A percentile compares a stretch with the other conserved stretches of the same genome.
phyloP scores from a whole-genome alignment of 2,888 invertebrate genomes.

The Tupiocoris notatus region DNA sequence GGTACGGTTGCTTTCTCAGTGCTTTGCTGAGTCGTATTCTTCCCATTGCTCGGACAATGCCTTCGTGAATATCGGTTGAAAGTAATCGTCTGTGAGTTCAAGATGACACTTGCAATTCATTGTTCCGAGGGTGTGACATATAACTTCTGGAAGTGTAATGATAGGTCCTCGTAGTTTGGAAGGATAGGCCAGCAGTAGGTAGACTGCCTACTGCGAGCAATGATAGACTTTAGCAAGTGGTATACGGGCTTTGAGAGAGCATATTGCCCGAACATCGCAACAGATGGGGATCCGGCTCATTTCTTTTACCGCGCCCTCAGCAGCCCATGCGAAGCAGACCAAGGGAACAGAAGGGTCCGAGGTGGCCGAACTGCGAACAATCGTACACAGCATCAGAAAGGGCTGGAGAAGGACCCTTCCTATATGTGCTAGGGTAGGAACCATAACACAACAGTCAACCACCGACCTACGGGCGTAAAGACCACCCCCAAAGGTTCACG shows the following conservation, averaged over 20 bases:
- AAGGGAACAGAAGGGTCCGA: slow-evolving; percentile 8
- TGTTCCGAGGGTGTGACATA: background rate
- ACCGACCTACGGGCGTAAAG: background rate
- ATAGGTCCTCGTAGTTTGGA: background rate
- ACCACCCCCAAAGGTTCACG: background rate
- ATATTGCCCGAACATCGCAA: slow-evolving; percentile 40
- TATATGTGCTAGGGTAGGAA: background rate
- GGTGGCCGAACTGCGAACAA: background rate
- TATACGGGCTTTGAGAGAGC: background rate
- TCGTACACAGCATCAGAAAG: background rate
- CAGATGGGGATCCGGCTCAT: slow-evolving; percentile 42
- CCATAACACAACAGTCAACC: background rate
- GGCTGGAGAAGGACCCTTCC: background rate
- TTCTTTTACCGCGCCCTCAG: slow-evolving; percentile 1
- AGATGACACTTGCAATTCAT: slow-evolving; percentile 5
- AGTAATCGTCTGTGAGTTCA: slow-evolving; percentile 17
- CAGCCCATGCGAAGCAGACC: background rate
- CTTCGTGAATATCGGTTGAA: background rate
- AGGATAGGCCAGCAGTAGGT: too few species aligned
- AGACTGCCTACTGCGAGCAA: background rate
- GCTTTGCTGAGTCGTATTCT: too few species aligned
- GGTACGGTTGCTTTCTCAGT: too few species aligned
- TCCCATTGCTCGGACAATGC: background rate
- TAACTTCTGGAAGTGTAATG: slow-evolving; percentile 12
- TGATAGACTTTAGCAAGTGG: background rate